phyloP scores from a whole-genome alignment of 2,888 invertebrate genomes.

The Leucophenga montana region DNA sequence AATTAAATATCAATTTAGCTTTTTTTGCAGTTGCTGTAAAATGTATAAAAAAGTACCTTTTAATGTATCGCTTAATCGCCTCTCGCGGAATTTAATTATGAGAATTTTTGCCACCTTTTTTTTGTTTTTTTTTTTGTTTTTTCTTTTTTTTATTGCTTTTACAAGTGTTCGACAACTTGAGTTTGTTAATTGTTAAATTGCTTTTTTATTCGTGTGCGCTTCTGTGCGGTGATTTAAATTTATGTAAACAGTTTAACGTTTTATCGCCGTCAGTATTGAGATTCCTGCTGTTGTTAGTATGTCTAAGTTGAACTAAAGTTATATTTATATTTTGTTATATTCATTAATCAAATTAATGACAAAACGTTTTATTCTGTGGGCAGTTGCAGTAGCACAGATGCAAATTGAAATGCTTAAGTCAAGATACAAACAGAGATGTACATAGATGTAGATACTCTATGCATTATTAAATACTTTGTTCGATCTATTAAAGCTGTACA shows the following conservation, averaged over 20 bases:
- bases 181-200: conserved; percentile 34
- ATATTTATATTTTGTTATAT: no score
- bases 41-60: conserved; percentile 45
- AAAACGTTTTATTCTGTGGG: no score
- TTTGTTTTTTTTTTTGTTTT: conserved; percentile 34
- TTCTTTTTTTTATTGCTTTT: conserved; percentile 34
- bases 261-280: conserved; percentile 32
- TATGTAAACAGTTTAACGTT: conserved; percentile 63
- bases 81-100: conserved; percentile 59
- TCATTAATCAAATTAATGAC: no score
- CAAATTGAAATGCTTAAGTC: no score
- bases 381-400: no score
- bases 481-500: no score
- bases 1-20: conserved; percentile 67
- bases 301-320: no score
- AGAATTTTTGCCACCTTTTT: conserved; percentile 60
- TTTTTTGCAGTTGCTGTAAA: conserved; percentile 38
- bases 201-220: conserved; percentile 33
- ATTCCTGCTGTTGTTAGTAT: no score
- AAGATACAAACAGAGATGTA: no score
- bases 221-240: conserved; percentile 57
- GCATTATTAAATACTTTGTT: no score
- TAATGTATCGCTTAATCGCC: conserved; percentile 60
- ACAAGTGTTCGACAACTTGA: conserved; percentile 33
- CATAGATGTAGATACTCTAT: no score